Conservation (phyloP, 1,140 invertebrate genomes). For the Archivesica marissinica region DNA sequence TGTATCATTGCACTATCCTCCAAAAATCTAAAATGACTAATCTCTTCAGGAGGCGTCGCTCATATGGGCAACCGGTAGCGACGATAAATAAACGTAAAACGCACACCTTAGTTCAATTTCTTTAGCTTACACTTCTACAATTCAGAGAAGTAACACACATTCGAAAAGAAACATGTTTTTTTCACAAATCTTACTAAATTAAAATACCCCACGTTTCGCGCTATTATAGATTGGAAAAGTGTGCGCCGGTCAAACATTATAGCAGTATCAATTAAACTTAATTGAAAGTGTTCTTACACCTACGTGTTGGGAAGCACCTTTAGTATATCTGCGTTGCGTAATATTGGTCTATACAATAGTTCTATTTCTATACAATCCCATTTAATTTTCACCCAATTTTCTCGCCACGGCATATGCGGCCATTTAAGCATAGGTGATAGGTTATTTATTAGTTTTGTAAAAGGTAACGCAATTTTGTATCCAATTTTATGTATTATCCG, state of each 20-base stretch:
- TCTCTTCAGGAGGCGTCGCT: too few species aligned
- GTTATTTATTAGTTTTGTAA: slow-evolving; percentile 54
- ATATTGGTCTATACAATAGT: slow-evolving; percentile 9
- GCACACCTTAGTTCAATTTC: too few species aligned
- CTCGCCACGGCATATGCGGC: slow-evolving; percentile 41
- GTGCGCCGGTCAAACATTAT: slow-evolving; percentile 33
- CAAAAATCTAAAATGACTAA: too few species aligned
- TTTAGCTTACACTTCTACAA: too few species aligned
- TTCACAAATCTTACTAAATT: neutral
- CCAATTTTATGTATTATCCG: slow-evolving; percentile 51
- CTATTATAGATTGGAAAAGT: neutral
- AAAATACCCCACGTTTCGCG: neutral
- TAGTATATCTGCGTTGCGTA: slow-evolving; percentile 50
- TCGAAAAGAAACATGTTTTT: too few species aligned
- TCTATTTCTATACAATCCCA: slow-evolving; percentile 35
- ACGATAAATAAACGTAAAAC: too few species aligned
- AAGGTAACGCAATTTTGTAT: slow-evolving; percentile 47
- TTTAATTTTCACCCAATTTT: slow-evolving; percentile 57
- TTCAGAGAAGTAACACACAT: too few species aligned
- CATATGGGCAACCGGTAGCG: too few species aligned
- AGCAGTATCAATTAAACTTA: slow-evolving; percentile 39
- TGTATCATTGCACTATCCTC: too few species aligned
- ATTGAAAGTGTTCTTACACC: slow-evolving; percentile 53
- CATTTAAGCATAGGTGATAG: slow-evolving; percentile 56
- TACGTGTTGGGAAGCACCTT: slow-evolving; percentile 6